phyloP scores from a whole-genome alignment of 2,797 vertebrate species.

The Podarcis lilfordi region DNA sequence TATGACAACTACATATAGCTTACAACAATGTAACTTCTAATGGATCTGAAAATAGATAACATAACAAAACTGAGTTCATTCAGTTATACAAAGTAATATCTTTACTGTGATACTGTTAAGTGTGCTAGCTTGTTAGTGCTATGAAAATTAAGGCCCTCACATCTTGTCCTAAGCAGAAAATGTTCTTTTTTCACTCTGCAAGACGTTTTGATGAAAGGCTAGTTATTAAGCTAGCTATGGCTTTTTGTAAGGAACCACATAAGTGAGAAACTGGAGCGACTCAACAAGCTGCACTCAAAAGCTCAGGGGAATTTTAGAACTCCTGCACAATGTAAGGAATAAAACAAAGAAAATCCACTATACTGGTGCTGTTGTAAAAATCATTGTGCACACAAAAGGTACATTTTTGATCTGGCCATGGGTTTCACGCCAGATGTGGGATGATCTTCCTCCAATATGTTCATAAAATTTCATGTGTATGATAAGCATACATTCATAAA shows the following conservation, averaged over 20 bases:
- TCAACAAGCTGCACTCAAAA: background rate
- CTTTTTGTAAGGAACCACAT: background rate
- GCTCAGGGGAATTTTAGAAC: background rate
- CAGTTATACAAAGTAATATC: constrained; percentile 20
- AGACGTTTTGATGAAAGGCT: background rate
- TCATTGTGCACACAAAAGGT: background rate
- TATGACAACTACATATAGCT: constrained; percentile 54
- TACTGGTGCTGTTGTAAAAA: background rate
- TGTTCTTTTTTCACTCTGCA: background rate
- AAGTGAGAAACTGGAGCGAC: background rate
- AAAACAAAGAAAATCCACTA: background rate
- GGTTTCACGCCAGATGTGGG: background rate
- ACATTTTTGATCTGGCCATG: background rate
- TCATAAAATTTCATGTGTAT: too few species aligned
- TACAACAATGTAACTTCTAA: constrained; percentile 56
- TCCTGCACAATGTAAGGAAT: background rate
- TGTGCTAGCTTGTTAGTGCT: background rate
- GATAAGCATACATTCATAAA: too few species aligned
- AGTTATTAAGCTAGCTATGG: background rate
- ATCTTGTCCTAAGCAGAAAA: background rate
- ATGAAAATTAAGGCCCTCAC: background rate
- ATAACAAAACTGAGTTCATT: constrained; percentile 41
- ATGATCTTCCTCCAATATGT: background rate
- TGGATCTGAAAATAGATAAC: constrained; percentile 41
- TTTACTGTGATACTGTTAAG: constrained; percentile 17